Evolutionary conservation across 2,113 vertebrate genomes (phyloP), one percentile per base, ranked within the genome.

Genomic region (Chloebia gouldiae): DNA sequence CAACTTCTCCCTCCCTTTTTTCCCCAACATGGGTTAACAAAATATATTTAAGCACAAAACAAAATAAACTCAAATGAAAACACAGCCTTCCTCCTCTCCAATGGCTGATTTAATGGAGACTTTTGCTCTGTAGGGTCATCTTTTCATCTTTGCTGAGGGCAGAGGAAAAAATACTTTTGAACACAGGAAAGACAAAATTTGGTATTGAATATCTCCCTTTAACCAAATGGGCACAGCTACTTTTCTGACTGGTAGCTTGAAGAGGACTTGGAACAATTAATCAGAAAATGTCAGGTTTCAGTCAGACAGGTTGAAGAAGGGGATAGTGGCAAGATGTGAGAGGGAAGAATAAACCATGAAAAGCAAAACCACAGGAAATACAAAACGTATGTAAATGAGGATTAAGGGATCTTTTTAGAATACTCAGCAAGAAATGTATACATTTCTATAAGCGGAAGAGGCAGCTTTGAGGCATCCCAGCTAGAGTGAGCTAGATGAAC

Each of bases 51-150:
- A 92, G 70, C 53, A 79, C 53, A 90, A 92, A 95, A 1, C 49
- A 96, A 96, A 96, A 95, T 81, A 94, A 96, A 95, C 81, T 65
- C 53, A 47, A 11, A 57, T n/a, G 44, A 89, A 96, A 78, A 27
- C 27, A 4, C 51, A 75, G 47, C 13, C 82, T 81, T 60, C 33
- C 69, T 79, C 49, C 31, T 59, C 54, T 88, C 50, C 35, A 66
- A 8, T 15, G 42, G 44, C 42, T 93, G 88, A 75, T 82, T 88
- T 91, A 93, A 87, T 77, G 70, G 70, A 79, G 37, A 59, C 45
- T 85, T 78, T 30, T 92, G 35, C 42, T 92, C 66, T 81, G 53
- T n/a, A 50, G 49, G 65, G 89, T 93, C 81, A 87, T 91, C 91
- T 91, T 93, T 96, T 95, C 51, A 80, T 93, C 87, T 97, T 60